phyloP scores from a whole-genome alignment of 2,797 vertebrate genomes.

The Trachurus trachurus region DNA sequence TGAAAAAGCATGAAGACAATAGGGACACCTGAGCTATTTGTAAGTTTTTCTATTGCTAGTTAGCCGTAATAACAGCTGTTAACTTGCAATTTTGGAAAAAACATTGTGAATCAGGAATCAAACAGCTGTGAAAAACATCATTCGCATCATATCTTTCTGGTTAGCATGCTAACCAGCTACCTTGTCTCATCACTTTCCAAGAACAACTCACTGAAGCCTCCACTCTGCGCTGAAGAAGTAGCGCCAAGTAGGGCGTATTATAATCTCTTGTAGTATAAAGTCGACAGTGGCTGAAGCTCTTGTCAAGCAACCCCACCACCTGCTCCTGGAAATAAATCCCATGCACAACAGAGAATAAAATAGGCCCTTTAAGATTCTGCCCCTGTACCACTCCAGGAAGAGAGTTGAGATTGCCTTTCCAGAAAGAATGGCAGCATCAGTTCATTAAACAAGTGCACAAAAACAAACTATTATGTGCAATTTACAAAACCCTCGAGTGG shows the following conservation, averaged over 20 bases:
- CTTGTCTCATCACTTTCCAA: neutral
- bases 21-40: neutral
- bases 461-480: neutral
- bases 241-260: no score
- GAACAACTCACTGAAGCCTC: neutral
- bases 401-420: neutral
- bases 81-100: neutral
- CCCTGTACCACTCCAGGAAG: no score
- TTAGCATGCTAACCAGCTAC: neutral
- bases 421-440: neutral
- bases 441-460: neutral
- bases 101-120: no score
- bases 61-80: no score
- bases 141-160: neutral
- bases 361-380: no score
- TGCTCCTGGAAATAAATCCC: no score
- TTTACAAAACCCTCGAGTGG: neutral
- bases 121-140: neutral
- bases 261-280: no score
- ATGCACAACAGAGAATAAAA: no score
- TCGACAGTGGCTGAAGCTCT: no score
- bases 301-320: no score
- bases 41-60: no score
- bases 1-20: neutral
- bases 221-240: no score